Percentiles rank a stretch among this genome's conserved stretches.
phyloP scores from a whole-genome alignment of 2,113 vertebrate species.

The Strix uralensis region DNA sequence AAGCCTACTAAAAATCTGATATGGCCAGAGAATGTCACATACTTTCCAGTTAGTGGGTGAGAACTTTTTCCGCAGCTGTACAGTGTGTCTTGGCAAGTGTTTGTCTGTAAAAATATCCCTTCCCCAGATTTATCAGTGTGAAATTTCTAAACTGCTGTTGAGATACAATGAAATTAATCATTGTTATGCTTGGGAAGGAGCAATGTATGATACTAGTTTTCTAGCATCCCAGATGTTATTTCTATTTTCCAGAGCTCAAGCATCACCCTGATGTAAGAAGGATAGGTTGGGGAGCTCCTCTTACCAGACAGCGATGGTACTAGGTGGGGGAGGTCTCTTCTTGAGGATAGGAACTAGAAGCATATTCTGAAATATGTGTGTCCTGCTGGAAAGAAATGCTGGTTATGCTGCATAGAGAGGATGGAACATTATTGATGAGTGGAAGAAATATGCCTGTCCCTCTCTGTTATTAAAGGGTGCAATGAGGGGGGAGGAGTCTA shows the following conservation, averaged over 20 bases:
- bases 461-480: neutral
- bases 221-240: neutral
- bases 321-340: neutral
- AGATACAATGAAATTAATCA: neutral
- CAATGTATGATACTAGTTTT: neutral
- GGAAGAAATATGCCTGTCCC: neutral
- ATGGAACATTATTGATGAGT: neutral
- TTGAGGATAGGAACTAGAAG: neutral
- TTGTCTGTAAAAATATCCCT: neutral
- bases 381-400: neutral
- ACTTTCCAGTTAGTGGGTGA: constrained; percentile 9
- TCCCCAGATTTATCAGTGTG: neutral
- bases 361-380: neutral
- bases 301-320: fast-evolving
- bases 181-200: neutral
- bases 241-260: neutral
- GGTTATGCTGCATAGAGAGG: neutral
- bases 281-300: neutral
- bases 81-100: neutral
- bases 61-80: neutral
- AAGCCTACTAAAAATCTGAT: neutral
- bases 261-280: neutral
- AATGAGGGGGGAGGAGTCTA: neutral
- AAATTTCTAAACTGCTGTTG: neutral
- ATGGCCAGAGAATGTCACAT: neutral